Evolutionary conservation across 2,113 vertebrate genomes (phyloP).

Genomic region (Campylorhamphus procurvoides): DNA sequence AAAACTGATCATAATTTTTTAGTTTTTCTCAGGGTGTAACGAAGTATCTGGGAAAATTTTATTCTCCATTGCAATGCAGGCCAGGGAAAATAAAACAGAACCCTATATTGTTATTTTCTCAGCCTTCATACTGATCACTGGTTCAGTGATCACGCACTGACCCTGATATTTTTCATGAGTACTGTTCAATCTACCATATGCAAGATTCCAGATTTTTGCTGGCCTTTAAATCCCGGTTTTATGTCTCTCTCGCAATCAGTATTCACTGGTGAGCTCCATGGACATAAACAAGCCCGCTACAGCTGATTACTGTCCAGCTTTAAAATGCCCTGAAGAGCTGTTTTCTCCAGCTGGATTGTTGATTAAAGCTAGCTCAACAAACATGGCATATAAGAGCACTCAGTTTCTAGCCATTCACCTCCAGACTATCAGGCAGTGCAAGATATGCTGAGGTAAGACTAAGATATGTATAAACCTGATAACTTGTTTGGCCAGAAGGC

Average conservation of each 20-base stretch:
- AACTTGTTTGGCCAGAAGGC: neutral
- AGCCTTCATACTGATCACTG: neutral
- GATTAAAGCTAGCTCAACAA: neutral
- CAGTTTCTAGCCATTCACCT: neutral
- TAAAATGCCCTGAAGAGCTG: neutral
- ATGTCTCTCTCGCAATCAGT: neutral
- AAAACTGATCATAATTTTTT: neutral
- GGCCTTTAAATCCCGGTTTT: neutral
- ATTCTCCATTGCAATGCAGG: neutral
- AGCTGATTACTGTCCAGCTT: neutral
- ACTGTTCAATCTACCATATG: neutral
- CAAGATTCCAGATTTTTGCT: neutral
- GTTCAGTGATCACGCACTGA: neutral
- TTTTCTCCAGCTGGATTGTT: slow-evolving; percentile 29
- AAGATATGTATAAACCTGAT: neutral
- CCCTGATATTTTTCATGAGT: neutral
- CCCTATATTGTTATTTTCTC: neutral
- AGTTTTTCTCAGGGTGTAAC: neutral
- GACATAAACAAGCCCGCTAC: neutral
- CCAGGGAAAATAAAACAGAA: neutral
- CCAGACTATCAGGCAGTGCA: neutral
- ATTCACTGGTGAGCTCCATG: slow-evolving; percentile 7
- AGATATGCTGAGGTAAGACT: neutral
- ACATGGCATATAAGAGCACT: neutral
- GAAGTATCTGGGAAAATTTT: neutral